phyloP scores from a whole-genome alignment of 2,797 vertebrate species.

The Sebastolobus alascanus region DNA sequence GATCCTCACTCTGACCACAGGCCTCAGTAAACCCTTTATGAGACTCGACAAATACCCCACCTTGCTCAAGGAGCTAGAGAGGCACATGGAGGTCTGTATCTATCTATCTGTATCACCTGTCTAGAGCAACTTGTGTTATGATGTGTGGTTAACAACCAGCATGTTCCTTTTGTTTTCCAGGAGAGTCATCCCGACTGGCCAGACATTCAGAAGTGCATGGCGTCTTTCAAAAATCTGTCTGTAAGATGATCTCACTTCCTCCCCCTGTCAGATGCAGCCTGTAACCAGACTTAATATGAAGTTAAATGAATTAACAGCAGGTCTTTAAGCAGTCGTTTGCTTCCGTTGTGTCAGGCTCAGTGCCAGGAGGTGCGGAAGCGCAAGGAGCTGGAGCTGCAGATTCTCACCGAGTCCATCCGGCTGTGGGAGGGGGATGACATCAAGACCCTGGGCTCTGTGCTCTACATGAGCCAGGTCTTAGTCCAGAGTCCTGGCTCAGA shows the following conservation, averaged over 20 bases:
- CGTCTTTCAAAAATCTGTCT: slow-evolving; percentile 93
- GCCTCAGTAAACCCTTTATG: slow-evolving; percentile 99
- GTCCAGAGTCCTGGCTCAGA: slow-evolving; percentile 94
- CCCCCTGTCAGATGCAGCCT: neutral
- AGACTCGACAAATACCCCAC: slow-evolving; percentile 98
- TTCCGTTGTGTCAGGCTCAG: slow-evolving; percentile 85
- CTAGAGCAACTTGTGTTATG: neutral
- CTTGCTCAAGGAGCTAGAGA: slow-evolving; percentile 97
- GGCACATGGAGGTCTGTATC: slow-evolving; percentile 95
- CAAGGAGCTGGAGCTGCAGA: slow-evolving; percentile 97
- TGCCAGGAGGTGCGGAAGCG: slow-evolving; percentile 98
- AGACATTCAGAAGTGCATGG: slow-evolving; percentile 97
- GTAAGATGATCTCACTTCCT: slow-evolving; percentile 84
- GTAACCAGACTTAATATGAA: neutral
- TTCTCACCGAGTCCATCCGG: slow-evolving; percentile 95
- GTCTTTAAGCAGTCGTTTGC: slow-evolving; percentile 5
- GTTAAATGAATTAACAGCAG: neutral
- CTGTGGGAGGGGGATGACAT: slow-evolving; percentile 99
- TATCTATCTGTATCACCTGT: neutral
- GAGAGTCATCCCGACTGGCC: slow-evolving; percentile 93
- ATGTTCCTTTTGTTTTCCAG: slow-evolving; percentile 73
- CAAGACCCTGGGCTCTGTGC: slow-evolving; percentile 91
- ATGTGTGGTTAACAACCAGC: neutral
- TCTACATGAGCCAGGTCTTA: slow-evolving; percentile 97
- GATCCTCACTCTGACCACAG: slow-evolving; percentile 95